Percentiles rank a stretch among this genome's conserved stretches.
Conservation (phyloP, 2,888 invertebrate species). For the Dryomyza anilis region DNA sequence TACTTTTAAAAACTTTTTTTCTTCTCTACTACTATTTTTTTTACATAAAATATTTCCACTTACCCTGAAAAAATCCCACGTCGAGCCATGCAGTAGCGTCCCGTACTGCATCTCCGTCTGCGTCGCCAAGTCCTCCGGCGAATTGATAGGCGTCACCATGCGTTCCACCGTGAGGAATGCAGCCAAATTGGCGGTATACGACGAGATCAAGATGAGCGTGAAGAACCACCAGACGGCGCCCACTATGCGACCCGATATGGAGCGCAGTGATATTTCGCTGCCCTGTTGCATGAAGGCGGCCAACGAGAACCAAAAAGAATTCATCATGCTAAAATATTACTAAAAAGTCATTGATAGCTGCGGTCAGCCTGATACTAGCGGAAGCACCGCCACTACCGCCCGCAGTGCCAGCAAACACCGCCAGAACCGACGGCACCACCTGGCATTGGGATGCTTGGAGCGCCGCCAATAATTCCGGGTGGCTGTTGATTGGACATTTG, state of each 20-base stretch:
- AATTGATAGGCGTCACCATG: constrained; percentile 94
- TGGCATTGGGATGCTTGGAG: constrained; percentile 41
- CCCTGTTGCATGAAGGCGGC: constrained; percentile 99
- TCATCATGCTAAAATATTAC: constrained; percentile 94
- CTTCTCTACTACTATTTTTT: too few species aligned
- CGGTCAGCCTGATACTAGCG: constrained; percentile 9
- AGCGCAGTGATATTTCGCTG: constrained; percentile 94
- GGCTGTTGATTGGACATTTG: constrained; percentile 57
- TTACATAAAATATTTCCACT: too few species aligned
- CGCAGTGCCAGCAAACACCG: constrained; percentile 40
- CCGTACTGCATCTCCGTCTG: constrained; percentile 95
- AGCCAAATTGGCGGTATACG: constrained; percentile 97
- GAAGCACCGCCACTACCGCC: constrained; percentile 37
- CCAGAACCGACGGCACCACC: constrained; percentile 38
- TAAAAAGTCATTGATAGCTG: constrained; percentile 77
- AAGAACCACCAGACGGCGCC: constrained; percentile 99
- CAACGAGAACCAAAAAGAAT: constrained; percentile 96
- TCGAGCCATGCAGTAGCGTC: constrained; percentile 78
- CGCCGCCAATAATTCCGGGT: constrained; percentile 54
- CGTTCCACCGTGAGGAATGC: constrained; percentile 97
- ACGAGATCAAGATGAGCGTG: constrained; percentile 95
- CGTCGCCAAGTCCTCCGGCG: constrained; percentile 85
- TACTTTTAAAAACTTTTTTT: too few species aligned
- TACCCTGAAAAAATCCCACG: constrained; percentile 82
- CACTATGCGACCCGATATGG: constrained; percentile 76